Conservation (phyloP, 1,140 invertebrate genomes). For the Drosophila gunungcola region DNA sequence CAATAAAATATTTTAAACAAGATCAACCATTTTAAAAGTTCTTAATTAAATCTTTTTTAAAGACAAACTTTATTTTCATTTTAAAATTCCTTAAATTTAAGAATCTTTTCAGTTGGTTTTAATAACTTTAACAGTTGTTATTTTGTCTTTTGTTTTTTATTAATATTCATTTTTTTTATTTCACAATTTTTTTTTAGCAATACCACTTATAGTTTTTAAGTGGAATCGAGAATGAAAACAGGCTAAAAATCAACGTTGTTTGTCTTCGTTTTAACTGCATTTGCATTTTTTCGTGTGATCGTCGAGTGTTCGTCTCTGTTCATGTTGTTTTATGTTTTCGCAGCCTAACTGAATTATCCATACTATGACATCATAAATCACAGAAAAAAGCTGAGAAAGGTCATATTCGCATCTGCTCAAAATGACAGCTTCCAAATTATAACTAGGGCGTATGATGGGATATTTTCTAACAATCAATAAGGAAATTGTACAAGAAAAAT, state of each 20-base stretch:
- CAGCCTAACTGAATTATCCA: conserved; percentile 9
- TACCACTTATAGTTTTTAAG: no score
- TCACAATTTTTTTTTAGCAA: no score
- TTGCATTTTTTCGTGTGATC: conserved; percentile 14
- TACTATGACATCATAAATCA: conserved; percentile 15
- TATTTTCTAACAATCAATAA: background rate
- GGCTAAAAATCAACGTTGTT: conserved; percentile 8
- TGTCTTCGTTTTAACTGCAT: conserved; percentile 39
- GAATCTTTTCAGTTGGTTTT: no score
- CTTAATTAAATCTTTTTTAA: no score
- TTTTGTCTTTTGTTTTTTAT: no score
- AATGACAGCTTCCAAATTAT: background rate
- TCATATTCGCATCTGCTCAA: background rate
- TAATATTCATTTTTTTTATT: no score
- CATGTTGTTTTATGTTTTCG: conserved; percentile 29
- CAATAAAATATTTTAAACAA: no score
- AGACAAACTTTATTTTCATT: background rate
- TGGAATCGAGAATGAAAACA: conserved; percentile 23
- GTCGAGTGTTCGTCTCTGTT: conserved; percentile 20
- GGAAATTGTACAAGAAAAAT: no score
- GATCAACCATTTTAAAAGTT: no score
- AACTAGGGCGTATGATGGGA: background rate
- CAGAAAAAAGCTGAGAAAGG: conserved; percentile 4
- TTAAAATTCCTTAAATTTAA: background rate
- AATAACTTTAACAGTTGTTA: no score